Evolutionary conservation across 92 coral and sea anemone genomes (phyloP), one percentile per base, ranked within the genome.

Genomic region (Anthopleura xanthogrammica): DNA sequence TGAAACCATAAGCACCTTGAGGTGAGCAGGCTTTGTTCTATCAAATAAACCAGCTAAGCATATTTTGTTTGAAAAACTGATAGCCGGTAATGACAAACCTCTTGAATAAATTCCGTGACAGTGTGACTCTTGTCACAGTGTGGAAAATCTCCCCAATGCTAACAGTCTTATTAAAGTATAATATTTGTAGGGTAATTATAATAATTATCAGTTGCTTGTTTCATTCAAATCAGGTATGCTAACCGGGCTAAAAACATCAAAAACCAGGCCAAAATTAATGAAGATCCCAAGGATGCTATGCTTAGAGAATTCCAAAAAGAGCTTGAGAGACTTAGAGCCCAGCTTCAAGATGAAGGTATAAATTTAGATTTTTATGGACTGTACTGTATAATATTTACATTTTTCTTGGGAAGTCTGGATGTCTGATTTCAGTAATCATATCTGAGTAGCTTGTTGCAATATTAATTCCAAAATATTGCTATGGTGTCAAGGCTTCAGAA

Each of bases 211-310:
- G 12, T 60, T 19, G 54, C 12, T 12, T 68, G 29, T 14, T 62
- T 16, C 1, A 11, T 12, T 14, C 0, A 24, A 58, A 2, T 64
- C 80, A 95, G 98, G 82, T 95, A 96, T 94, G 99, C 99, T 66
- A 96, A 92, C 89, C 89, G 98, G 83, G 99, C 99, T 52, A 96
- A 96, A 86, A 96, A 96, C 79, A 96, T 96, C 87, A 96, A 96
- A 96, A 96, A 96, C 93, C 94, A 90, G 71, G 99, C 98, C 14
- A 96, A 89, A 84, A 96, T 96, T 64, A 96, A 96, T 89, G 99
- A 96, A 89, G 99, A 96, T 85, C 99, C 98, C 52, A 96, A 96
- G 79, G 99, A 96, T 94, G 99, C 99, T 16, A 80, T 96, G 86
- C 88, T 96, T 52, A 90, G 99, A 88, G 99, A 96, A 77, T 96